Evolutionary conservation across 2,888 invertebrate genomes (phyloP).

Genomic region (Xiphydria camelus): DNA sequence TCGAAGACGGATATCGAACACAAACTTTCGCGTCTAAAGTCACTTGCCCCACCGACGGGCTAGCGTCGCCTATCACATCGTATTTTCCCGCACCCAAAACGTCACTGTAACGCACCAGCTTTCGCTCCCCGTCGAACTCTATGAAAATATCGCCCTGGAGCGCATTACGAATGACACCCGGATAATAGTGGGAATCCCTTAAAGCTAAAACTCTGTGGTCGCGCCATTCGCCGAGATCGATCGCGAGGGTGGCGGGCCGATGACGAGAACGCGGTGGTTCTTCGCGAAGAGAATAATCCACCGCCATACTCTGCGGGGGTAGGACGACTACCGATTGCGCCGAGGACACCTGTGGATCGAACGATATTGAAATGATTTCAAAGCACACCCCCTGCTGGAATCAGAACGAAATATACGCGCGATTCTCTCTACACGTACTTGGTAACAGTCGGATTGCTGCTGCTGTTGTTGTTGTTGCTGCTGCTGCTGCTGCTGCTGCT

Average conservation of each 20-base stretch:
- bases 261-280: conserved; percentile 50
- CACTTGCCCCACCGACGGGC: conserved; percentile 83
- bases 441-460: conserved; percentile 45
- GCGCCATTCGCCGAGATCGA: conserved; percentile 92
- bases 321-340: conserved; percentile 53
- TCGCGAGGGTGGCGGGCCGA: conserved; percentile 54
- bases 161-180: conserved; percentile 84
- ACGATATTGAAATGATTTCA: too few relatives aligned
- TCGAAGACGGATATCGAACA: conserved; percentile 68
- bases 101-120: conserved; percentile 72
- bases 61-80: conserved; percentile 91
- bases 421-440: too few relatives aligned
- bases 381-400: too few relatives aligned
- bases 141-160: conserved; percentile 74
- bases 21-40: conserved; percentile 80
- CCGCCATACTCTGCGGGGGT: conserved; percentile 64
- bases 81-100: conserved; percentile 79
- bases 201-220: conserved; percentile 91
- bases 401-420: too few relatives aligned
- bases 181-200: conserved; percentile 78
- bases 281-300: conserved; percentile 63
- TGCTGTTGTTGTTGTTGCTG: conserved; percentile 22
- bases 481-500: conserved; percentile 14
- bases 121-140: conserved; percentile 78
- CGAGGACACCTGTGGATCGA: conserved; percentile 38